Percentiles rank a stretch among this genome's conserved stretches.
Evolutionary conservation across 2,797 vertebrate species (phyloP).

Genomic region (Spea hammondii): DNA sequence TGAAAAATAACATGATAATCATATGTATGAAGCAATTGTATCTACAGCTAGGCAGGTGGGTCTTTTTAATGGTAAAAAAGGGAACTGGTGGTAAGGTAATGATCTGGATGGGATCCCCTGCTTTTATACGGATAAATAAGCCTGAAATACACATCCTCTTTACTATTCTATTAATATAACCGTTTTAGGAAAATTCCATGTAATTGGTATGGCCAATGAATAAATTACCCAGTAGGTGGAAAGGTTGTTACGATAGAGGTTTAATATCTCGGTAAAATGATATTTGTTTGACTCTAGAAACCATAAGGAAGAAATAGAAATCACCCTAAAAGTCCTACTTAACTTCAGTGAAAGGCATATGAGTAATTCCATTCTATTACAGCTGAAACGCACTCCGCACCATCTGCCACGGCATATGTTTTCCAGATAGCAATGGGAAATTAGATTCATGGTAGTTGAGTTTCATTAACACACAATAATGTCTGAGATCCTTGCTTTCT

Average conservation of each 20-base stretch:
- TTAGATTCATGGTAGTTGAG: constrained; percentile 31
- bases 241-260: too few species aligned
- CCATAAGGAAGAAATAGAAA: too few species aligned
- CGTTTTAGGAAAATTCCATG: too few species aligned
- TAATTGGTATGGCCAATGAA: too few species aligned
- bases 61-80: not conserved
- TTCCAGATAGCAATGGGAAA: constrained; percentile 46
- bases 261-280: too few species aligned
- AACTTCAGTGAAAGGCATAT: constrained; percentile 44
- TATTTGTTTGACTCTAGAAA: too few species aligned
- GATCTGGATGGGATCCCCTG: not conserved
- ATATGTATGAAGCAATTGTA: not conserved
- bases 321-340: not conserved
- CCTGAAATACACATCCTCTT: not conserved
- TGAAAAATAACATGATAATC: not conserved
- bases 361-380: constrained; percentile 47
- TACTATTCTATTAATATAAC: too few species aligned
- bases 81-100: not conserved
- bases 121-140: not conserved
- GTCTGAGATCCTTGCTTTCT: constrained; percentile 36
- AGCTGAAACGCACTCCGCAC: constrained; percentile 52
- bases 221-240: too few species aligned
- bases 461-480: constrained; percentile 47
- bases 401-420: constrained; percentile 63
- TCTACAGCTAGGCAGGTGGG: not conserved